Evolutionary conservation across 2,888 invertebrate species (phyloP).

Genomic region (Ganaspis brasiliensis): DNA sequence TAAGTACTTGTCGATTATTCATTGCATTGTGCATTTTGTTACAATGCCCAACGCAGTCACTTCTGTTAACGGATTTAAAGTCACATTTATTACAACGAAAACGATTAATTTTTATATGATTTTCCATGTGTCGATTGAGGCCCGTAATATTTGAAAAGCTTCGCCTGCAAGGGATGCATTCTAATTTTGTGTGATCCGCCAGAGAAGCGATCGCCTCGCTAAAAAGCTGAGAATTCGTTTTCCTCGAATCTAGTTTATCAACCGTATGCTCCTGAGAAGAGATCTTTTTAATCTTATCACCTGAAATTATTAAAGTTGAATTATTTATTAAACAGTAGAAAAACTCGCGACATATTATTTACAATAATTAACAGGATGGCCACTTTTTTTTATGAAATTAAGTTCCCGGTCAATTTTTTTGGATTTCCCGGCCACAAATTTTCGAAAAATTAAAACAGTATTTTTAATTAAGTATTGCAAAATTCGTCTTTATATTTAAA

Average conservation of each 20-base stretch:
- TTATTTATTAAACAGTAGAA: not conserved
- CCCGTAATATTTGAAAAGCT: conserved; percentile 82
- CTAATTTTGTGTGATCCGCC: conserved; percentile 68
- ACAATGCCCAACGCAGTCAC: conserved; percentile 86
- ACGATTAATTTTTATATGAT: conserved; percentile 87
- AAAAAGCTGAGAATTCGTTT: conserved; percentile 44
- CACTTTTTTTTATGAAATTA: too few relatives aligned
- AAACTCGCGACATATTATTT: too few relatives aligned
- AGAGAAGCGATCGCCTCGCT: conserved; percentile 62
- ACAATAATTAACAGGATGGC: too few relatives aligned
- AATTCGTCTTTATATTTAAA: too few relatives aligned
- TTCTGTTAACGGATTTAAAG: conserved; percentile 86
- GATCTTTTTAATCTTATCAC: not conserved
- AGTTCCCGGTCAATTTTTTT: too few relatives aligned
- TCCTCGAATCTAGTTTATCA: not conserved
- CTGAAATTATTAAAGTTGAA: not conserved
- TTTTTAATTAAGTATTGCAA: too few relatives aligned
- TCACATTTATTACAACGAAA: conserved; percentile 89
- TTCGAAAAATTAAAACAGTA: too few relatives aligned
- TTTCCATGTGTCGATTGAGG: conserved; percentile 85
- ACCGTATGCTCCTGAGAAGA: not conserved
- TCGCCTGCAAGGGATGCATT: conserved; percentile 83
- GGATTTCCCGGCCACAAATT: too few relatives aligned
- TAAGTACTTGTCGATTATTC: conserved; percentile 65
- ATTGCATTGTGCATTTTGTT: conserved; percentile 84